phyloP scores from a whole-genome alignment of 2,113 vertebrate species.

The Istiophorus platypterus region DNA sequence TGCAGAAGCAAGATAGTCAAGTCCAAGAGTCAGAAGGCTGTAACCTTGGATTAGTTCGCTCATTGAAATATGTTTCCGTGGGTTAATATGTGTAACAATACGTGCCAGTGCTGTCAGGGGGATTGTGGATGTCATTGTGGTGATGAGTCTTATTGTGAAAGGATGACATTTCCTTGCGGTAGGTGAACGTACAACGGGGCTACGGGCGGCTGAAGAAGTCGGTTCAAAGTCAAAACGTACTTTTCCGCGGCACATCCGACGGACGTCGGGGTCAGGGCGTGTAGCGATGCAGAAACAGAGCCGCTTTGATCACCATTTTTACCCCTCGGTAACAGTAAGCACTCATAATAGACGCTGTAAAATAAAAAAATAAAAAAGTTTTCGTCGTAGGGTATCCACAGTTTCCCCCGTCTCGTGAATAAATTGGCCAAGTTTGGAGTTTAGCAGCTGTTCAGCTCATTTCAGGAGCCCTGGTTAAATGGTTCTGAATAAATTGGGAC shows the following conservation, averaged over 20 bases:
- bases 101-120: background rate
- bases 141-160: conserved; percentile 20
- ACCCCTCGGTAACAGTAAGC: background rate
- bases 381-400: background rate
- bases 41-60: conserved; percentile 50
- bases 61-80: conserved; percentile 23
- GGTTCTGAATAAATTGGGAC: background rate
- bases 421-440: background rate
- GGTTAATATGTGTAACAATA: conserved; percentile 36
- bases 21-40: conserved; percentile 17
- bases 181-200: background rate
- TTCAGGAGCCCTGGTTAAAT: background rate
- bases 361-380: background rate
- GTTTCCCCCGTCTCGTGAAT: background rate
- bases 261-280: background rate
- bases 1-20: conserved; percentile 18
- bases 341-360: no score
- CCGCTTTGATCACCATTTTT: background rate
- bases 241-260: no score
- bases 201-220: background rate
- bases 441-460: background rate
- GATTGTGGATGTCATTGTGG: background rate
- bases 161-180: background rate
- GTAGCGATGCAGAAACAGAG: background rate
- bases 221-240: no score